phyloP scores from a whole-genome alignment of 2,888 invertebrate species.

The Ischnura elegans region DNA sequence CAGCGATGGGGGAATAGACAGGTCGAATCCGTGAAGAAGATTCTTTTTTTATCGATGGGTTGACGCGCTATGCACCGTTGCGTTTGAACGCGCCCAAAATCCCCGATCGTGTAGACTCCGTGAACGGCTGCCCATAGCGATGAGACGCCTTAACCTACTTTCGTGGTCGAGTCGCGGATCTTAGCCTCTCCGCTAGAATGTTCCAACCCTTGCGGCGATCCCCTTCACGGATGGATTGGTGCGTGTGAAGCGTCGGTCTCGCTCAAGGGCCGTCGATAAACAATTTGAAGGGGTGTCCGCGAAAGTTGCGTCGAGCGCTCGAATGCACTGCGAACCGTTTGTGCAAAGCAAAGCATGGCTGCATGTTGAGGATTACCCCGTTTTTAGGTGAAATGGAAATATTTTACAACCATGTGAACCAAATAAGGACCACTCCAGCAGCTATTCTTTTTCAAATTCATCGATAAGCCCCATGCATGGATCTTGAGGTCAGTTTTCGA shows the following conservation, averaged over 20 bases:
- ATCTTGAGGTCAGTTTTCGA: no score
- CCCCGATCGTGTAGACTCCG: background rate
- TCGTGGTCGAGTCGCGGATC: background rate
- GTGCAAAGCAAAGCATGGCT: background rate
- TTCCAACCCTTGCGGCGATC: background rate
- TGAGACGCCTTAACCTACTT: constrained; percentile 19
- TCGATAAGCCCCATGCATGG: no score
- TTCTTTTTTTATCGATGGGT: constrained; percentile 29
- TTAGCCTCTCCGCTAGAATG: background rate
- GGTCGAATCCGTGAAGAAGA: background rate
- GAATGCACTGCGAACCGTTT: background rate
- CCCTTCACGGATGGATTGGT: background rate
- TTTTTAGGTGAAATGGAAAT: background rate
- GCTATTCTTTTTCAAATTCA: no score
- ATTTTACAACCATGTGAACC: background rate
- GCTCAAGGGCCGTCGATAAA: background rate
- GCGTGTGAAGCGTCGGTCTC: background rate
- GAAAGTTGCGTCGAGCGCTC: background rate
- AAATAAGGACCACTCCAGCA: no score
- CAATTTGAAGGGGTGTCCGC: background rate
- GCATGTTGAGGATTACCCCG: background rate
- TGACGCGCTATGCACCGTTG: background rate
- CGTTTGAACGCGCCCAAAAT: background rate
- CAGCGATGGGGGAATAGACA: background rate
- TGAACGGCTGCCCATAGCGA: background rate